A percentile compares a stretch with the other conserved stretches of the same genome.
phyloP scores from a whole-genome alignment of 1,140 invertebrate genomes.

The Camponotus vicinus region DNA sequence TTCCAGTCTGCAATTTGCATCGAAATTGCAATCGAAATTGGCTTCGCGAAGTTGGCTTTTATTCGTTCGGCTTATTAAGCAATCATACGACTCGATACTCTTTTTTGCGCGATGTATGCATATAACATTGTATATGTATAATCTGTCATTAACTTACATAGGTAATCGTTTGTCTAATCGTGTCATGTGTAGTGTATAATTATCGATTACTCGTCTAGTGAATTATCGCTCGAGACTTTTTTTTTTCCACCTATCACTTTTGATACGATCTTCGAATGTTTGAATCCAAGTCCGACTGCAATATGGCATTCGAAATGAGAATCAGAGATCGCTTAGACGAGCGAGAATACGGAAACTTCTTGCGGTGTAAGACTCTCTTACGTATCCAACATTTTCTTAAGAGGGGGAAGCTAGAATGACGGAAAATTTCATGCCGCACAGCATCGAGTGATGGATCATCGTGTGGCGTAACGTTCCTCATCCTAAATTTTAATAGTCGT shows the following conservation, averaged over 20 bases:
- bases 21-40: conserved; percentile 19
- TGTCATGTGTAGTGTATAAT: not conserved
- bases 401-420: conserved; percentile 7
- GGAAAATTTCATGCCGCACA: conserved; percentile 27
- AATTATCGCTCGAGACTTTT: conserved; percentile 5
- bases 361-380: not conserved
- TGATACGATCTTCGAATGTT: not conserved
- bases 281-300: not conserved
- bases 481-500: conserved; percentile 51
- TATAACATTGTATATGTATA: not conserved
- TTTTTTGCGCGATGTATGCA: not conserved
- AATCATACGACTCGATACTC: conserved; percentile 16
- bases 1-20: conserved; percentile 33
- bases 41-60: conserved; percentile 18
- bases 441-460: conserved; percentile 45
- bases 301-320: not conserved
- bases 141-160: not conserved
- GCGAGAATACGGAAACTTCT: not conserved
- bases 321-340: not conserved
- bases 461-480: not conserved
- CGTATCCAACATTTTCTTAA: not conserved
- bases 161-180: not conserved
- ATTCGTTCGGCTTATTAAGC: conserved; percentile 45
- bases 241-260: not conserved
- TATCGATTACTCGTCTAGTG: not conserved